Evolutionary conservation across 1,140 invertebrate genomes (phyloP).

Genomic region (Platorchestia sp.): DNA sequence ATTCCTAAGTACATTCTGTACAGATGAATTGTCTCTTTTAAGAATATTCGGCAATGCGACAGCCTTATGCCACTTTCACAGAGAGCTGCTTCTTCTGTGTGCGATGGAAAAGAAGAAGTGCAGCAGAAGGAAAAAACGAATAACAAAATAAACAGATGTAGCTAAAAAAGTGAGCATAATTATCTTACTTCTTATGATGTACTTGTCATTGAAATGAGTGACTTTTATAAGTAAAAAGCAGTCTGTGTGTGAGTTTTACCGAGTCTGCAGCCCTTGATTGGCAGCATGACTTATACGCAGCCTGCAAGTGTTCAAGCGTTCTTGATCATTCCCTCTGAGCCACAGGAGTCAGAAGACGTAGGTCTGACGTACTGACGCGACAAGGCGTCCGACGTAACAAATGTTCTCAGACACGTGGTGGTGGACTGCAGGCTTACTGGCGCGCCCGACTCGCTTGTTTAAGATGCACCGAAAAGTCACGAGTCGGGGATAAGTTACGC

Average conservation of each 20-base stretch:
- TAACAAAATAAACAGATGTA: background rate
- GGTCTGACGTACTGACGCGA: background rate
- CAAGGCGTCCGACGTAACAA: background rate
- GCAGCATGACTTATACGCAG: too few relatives aligned
- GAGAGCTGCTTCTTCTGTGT: too few relatives aligned
- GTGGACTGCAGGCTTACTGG: background rate
- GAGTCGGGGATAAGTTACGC: background rate
- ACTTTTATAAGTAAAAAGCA: too few relatives aligned
- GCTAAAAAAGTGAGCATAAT: background rate
- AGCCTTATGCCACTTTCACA: background rate
- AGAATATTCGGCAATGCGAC: background rate
- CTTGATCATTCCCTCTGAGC: too few relatives aligned
- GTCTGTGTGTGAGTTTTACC: too few relatives aligned
- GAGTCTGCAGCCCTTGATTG: too few relatives aligned
- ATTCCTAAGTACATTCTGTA: background rate
- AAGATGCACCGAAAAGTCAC: background rate
- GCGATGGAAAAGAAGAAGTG: too few relatives aligned
- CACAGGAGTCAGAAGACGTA: too few relatives aligned
- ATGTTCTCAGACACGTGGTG: background rate
- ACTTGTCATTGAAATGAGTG: too few relatives aligned
- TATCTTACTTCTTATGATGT: background rate
- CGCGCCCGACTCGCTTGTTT: background rate
- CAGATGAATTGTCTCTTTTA: too few relatives aligned
- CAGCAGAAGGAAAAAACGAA: background rate
- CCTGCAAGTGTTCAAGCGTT: too few relatives aligned